Evolutionary conservation across 2,113 vertebrate species (phyloP), one percentile per base, ranked within the genome.

Genomic region (Alosa alosa): DNA sequence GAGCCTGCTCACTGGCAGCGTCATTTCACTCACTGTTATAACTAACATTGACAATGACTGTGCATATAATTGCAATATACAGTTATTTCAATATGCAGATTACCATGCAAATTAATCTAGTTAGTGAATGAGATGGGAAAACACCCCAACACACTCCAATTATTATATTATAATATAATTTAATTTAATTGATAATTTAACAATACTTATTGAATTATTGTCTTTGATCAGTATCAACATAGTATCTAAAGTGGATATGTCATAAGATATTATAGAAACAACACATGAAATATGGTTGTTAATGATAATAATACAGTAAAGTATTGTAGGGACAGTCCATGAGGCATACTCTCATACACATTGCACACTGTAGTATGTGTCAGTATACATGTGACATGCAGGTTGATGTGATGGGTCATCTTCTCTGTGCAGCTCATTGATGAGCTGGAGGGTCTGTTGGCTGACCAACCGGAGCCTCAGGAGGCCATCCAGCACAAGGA

Each of bases 401-500:
- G 8, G 13, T 10, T 45, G 41, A 88, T 31, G 52, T 8, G 3
- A 10, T 20, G 20, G 46, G 39, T 39, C 9, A 25, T 81, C 85
- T 68, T 1, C 81, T 82, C 17, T 91, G 92, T 92, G 20, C 60
- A 99, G 98, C 90, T 98, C 88, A 95, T 96, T 22, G 92, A 96
- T 20, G 96, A 96, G 90, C 86, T 99, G 90, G 95, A 97, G n/a
- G 90, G 87, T 84, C 87, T 95, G 31, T 88, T 97, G 1, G 47
- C 91, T 89, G 95, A 97, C 17, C 93, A 89, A 0, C 86, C 94
- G 9, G 75, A 90, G 4, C 83, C 88, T 72, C 87, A 86, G 6
- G 89, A 92, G 3, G 72, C 78, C 11, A 15, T 46, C 0, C 94
- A 92, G 82, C 95, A 97, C 90, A 94, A 92, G 82, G 93, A 94